Conservation (phyloP, 2,888 invertebrate genomes). For the Notodromas monacha region DNA sequence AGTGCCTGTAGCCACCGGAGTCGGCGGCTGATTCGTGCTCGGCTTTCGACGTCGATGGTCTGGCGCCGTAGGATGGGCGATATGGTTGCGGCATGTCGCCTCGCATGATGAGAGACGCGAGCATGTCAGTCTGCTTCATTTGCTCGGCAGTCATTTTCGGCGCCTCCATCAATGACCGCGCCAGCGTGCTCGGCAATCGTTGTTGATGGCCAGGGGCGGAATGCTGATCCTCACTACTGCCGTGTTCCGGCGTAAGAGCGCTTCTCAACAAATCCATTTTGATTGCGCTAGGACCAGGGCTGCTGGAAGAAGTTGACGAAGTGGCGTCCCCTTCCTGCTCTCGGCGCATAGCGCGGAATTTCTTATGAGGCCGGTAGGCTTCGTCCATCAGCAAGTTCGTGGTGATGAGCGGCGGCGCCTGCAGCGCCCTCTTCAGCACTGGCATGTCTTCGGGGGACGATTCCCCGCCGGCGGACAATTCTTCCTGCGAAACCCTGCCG, state of each 20-base stretch:
- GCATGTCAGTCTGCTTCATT: slow-evolving; percentile 60
- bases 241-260: slow-evolving; percentile 43
- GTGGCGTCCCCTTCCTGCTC: not conserved
- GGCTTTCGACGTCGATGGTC: no score
- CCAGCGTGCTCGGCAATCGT: slow-evolving; percentile 62
- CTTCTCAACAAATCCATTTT: no score
- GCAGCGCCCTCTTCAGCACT: slow-evolving; percentile 58
- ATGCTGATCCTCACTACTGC: no score
- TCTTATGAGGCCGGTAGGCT: slow-evolving; percentile 79
- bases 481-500: slow-evolving; percentile 13
- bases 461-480: not conserved
- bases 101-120: slow-evolving; percentile 65
- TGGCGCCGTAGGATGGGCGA: no score
- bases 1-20: no score
- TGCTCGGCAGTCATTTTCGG: slow-evolving; percentile 74
- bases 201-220: no score
- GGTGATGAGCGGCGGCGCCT: slow-evolving; percentile 51
- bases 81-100: no score
- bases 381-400: slow-evolving; percentile 60
- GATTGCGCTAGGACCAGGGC: not conserved
- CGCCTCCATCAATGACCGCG: slow-evolving; percentile 65
- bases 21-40: no score
- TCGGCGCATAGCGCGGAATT: slow-evolving; percentile 30
- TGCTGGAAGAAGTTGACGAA: no score
- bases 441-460: slow-evolving; percentile 69